A percentile compares a stretch with the other conserved stretches of the same genome.
phyloP scores from a whole-genome alignment of 2,888 invertebrate genomes.

The Galeopsomyia nigrocyanea region DNA sequence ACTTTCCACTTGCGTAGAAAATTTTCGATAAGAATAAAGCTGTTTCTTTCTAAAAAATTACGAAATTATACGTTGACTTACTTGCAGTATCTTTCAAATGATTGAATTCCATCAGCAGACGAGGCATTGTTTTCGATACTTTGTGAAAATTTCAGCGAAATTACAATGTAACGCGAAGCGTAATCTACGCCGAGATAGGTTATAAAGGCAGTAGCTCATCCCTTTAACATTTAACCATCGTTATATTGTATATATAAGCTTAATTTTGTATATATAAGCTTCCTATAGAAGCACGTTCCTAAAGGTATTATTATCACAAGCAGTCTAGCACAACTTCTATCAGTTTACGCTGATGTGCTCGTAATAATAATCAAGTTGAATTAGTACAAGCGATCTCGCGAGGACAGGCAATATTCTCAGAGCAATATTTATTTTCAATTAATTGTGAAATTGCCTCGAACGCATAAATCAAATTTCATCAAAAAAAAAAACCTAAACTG shows the following conservation, averaged over 20 bases:
- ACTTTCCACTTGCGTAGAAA: too few species aligned
- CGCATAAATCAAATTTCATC: too few species aligned
- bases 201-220: slow-evolving; percentile 22
- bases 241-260: slow-evolving; percentile 4
- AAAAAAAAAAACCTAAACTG: too few species aligned
- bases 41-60: too few species aligned
- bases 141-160: slow-evolving; percentile 4
- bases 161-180: slow-evolving; percentile 2
- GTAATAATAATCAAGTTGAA: slow-evolving; percentile 8
- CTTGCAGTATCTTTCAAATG: too few species aligned
- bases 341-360: not conserved
- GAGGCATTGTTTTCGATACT: not conserved
- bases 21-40: too few species aligned
- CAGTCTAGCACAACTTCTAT: slow-evolving; percentile 1
- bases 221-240: slow-evolving; percentile 13
- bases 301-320: slow-evolving; percentile 16
- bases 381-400: not conserved
- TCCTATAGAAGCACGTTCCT: not conserved
- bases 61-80: too few species aligned
- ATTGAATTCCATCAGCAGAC: too few species aligned
- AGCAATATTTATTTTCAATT: too few species aligned
- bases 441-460: too few species aligned
- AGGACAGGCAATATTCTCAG: not conserved
- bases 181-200: slow-evolving; percentile 7
- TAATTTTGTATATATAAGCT: slow-evolving; percentile 5